phyloP scores from a whole-genome alignment of 2,113 vertebrate species.

The Sula dactylatra region DNA sequence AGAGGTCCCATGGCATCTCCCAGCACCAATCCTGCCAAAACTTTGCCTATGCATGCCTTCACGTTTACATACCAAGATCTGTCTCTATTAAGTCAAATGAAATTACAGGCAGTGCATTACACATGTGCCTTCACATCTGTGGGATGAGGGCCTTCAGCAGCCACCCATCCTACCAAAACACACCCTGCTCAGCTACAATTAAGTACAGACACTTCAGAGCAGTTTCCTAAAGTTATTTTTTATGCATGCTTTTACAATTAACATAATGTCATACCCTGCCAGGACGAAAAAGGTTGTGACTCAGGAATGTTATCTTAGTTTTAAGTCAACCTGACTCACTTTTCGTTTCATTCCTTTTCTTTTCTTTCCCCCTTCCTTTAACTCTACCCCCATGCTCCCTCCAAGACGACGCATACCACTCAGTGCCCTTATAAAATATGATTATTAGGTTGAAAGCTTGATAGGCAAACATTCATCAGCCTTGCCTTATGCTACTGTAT shows the following conservation, averaged over 20 bases:
- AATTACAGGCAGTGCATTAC: neutral
- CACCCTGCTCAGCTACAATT: constrained; percentile 6
- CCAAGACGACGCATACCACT: neutral
- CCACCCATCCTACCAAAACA: neutral
- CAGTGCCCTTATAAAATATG: neutral
- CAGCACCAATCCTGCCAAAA: neutral
- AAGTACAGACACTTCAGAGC: constrained; percentile 40
- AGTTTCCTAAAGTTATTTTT: neutral
- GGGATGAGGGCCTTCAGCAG: constrained; percentile 1
- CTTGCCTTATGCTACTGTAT: neutral
- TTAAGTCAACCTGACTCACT: neutral
- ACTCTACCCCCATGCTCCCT: neutral
- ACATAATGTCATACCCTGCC: constrained; percentile 7
- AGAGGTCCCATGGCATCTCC: neutral
- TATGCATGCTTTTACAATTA: constrained; percentile 59
- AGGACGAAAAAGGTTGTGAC: neutral
- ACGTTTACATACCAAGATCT: neutral
- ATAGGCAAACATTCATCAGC: neutral
- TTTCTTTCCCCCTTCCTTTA: neutral
- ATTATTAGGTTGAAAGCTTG: neutral
- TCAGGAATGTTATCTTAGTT: constrained; percentile 32
- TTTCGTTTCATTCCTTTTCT: neutral
- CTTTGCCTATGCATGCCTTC: neutral
- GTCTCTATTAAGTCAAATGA: neutral
- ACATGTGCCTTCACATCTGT: constrained; percentile 34